A percentile compares a stretch with the other conserved stretches of the same genome.
Conservation (phyloP, 2,888 invertebrate species). For the Subacronicta megacephala region DNA sequence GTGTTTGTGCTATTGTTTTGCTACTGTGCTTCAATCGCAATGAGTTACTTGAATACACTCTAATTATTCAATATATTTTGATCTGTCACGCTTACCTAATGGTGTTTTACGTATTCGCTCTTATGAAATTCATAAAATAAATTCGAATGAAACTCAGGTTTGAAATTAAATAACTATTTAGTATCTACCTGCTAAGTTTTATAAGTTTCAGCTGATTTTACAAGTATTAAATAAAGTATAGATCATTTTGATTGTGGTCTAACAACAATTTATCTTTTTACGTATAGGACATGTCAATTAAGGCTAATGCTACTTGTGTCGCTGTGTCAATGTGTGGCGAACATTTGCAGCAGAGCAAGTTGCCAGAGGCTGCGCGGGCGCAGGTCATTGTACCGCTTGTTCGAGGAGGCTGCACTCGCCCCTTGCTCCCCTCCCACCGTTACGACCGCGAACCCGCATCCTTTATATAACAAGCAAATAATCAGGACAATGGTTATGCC, state of each 20-base stretch:
- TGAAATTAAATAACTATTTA: too few relatives aligned
- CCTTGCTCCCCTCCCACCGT: constrained; percentile 61
- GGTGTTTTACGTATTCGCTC: too few relatives aligned
- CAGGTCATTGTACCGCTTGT: constrained; percentile 81
- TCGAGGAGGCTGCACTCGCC: constrained; percentile 77
- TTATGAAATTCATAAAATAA: too few relatives aligned
- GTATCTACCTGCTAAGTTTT: too few relatives aligned
- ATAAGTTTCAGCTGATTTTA: too few relatives aligned
- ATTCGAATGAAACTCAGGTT: too few relatives aligned
- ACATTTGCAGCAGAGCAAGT: constrained; percentile 73
- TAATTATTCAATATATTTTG: too few relatives aligned
- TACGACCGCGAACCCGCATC: constrained; percentile 67
- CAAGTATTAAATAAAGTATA: too few relatives aligned
- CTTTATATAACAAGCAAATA: constrained; percentile 64
- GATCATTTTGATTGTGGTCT: too few relatives aligned
- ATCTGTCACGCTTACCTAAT: too few relatives aligned
- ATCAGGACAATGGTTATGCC: constrained; percentile 41
- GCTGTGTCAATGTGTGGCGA: constrained; percentile 70
- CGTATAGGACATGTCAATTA: constrained; percentile 61
- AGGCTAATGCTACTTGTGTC: constrained; percentile 59
- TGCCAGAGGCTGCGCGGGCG: constrained; percentile 75
- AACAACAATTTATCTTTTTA: constrained; percentile 34
- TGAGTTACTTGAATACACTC: too few relatives aligned
- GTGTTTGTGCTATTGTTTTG: constrained; percentile 23
- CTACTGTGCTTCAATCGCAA: not conserved